Evolutionary conservation across 2,797 vertebrate genomes (phyloP).

Genomic region (Myiothlypis chrysogaster): DNA sequence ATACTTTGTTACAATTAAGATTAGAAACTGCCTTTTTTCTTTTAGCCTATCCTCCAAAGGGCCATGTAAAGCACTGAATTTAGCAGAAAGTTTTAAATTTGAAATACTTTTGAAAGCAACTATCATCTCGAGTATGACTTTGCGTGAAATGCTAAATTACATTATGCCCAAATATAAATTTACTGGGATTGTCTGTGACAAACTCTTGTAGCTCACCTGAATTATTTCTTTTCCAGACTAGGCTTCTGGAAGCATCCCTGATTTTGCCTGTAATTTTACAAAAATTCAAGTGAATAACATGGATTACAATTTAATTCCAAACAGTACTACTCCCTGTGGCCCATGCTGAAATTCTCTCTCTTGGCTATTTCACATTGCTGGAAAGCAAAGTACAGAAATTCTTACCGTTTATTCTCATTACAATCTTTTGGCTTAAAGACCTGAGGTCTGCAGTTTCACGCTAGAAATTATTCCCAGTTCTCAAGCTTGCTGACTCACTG

Average conservation of each 20-base stretch:
- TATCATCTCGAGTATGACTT: fast-evolving
- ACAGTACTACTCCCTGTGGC: background rate
- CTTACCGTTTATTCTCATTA: conserved; percentile 1
- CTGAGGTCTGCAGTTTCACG: background rate
- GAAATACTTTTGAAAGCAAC: background rate
- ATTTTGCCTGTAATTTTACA: background rate
- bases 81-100: background rate
- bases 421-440: background rate
- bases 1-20: background rate
- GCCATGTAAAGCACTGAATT: background rate
- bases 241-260: background rate
- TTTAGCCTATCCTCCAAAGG: background rate
- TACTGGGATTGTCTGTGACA: background rate
- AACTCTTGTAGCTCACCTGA: background rate
- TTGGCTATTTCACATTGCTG: conserved; percentile 23
- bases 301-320: background rate
- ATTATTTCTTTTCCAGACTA: background rate
- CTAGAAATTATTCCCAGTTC: conserved; percentile 32
- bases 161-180: background rate
- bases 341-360: conserved; percentile 23
- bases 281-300: background rate
- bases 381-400: conserved; percentile 33
- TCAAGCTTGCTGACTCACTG: conserved; percentile 41
- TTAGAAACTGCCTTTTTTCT: background rate
- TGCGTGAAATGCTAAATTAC: background rate